These are phyloP conservation scores for Eupithecia subumbrata DNA, from an alignment of 2,888 invertebrate species.

Conservation along the genomic window DNA sequence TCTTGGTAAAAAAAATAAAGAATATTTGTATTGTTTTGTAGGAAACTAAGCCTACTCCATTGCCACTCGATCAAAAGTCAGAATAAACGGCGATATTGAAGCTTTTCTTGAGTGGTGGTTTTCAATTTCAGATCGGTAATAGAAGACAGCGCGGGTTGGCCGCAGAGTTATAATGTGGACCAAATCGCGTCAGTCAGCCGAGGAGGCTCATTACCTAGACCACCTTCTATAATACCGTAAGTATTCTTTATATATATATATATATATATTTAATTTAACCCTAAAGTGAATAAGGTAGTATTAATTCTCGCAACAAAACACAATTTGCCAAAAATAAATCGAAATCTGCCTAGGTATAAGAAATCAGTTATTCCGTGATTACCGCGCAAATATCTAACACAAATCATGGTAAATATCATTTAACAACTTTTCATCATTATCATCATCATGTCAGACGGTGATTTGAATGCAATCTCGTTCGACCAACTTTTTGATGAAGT, in stretches of 20 bases:
- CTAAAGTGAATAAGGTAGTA: no score
- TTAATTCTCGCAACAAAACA: no score
- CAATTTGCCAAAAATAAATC: no score
- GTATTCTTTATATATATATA: no score
- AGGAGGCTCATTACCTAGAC: constrained; percentile 78
- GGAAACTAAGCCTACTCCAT: not conserved
- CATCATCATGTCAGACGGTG: no score
- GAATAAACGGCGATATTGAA: not conserved
- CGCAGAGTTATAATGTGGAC: constrained; percentile 79
- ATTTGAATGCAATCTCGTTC: no score
- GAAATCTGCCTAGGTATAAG: not conserved
- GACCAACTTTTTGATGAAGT: no score
- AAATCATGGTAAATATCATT: no score
- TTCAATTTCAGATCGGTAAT: constrained; percentile 79
- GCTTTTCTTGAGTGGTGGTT: constrained; percentile 26
- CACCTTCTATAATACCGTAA: constrained; percentile 80
- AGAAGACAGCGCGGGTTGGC: constrained; percentile 83
- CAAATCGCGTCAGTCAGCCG: constrained; percentile 81
- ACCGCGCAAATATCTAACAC: no score
- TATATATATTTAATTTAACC: no score
- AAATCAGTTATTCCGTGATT: not conserved
- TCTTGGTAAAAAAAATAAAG: no score
- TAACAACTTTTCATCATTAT: no score
- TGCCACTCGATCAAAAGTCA: not conserved
- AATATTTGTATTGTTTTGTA: not conserved